Evolutionary conservation across 2,797 vertebrate species (phyloP).

Genomic region (Cebuella pygmaea): DNA sequence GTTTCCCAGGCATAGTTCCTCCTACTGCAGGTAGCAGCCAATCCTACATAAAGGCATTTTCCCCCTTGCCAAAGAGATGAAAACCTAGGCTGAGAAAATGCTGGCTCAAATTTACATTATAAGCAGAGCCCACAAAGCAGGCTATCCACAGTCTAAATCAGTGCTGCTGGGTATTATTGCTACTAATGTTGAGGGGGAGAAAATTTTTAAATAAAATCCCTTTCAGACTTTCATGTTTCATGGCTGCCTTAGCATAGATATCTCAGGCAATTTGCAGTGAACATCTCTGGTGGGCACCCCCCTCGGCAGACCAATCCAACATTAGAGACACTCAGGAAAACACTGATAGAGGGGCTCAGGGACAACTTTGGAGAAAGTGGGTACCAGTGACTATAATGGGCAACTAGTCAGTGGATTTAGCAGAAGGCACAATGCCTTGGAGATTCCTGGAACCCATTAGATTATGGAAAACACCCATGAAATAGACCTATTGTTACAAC

Average conservation of each 20-base stretch:
- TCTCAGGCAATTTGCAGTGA: background rate
- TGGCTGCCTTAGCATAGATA: background rate
- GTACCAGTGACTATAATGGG: background rate
- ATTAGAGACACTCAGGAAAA: background rate
- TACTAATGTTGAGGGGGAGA: background rate
- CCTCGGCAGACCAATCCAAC: background rate
- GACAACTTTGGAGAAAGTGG: background rate
- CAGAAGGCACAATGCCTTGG: background rate
- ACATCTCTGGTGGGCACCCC: background rate
- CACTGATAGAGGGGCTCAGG: background rate
- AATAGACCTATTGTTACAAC: constrained; percentile 23
- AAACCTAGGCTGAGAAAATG: constrained; percentile 40
- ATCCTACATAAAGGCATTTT: constrained; percentile 18
- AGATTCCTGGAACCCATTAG: background rate
- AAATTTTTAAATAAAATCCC: background rate
- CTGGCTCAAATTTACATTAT: constrained; percentile 25
- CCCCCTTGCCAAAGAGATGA: constrained; percentile 23
- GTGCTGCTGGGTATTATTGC: background rate
- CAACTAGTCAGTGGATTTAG: background rate
- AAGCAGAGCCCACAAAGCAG: constrained; percentile 12
- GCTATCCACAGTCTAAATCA: background rate
- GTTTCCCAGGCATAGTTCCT: constrained; percentile 42
- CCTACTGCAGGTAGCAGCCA: background rate
- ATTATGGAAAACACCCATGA: background rate
- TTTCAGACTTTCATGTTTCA: background rate